Evolutionary conservation across 2,797 vertebrate genomes (phyloP), one percentile per base, ranked within the genome.

Genomic region (Anolis apletophallus): DNA sequence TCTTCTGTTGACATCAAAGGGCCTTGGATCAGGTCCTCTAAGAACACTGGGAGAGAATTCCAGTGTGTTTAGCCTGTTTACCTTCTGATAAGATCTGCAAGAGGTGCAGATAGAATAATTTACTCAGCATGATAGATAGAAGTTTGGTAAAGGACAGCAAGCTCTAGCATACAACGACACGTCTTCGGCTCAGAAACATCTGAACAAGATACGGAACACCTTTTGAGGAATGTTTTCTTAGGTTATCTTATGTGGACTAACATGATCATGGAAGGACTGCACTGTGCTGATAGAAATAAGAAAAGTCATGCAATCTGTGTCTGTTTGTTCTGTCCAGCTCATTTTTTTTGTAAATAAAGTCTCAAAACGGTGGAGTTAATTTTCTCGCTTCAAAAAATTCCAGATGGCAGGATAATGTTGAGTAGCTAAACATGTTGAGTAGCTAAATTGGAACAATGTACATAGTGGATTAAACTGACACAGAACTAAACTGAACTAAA

Each of bases 81-180:
- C 91, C 80, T 87, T 85, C 46, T 88, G 94, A 95, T 95, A 95
- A 95, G 85, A 91, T 74, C 55, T 88, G 84, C 78, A 89, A 90
- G 91, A 94, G 91, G 91, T 83, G 89, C 92, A 93, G 91, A 94
- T 89, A 89, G 77, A 89, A 84, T 76, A 87, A 90, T 95, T 95
- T 95, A 89, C 90, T 92, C 9, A 61, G 36, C 52, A 84, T 91
- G 90, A 93, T 91, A 93, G 80, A 86, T 69, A 91, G 81, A 19
- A 76, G 73, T 75, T 91, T 88, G 87, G 87, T 91, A 90, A 86
- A 91, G 73, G 93, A 92, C 79, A 85, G 61, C 89, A 92, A 92
- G 73, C 78, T 82, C 86, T 88, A 83, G 88, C 85, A 86, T 78
- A 80, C 0, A 0, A 72, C 0, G 11, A 55, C 0, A 29, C 86